Evolutionary conservation across 2,113 vertebrate species (phyloP), one percentile per base, ranked within the genome.

Genomic region (Fregata magnificens): DNA sequence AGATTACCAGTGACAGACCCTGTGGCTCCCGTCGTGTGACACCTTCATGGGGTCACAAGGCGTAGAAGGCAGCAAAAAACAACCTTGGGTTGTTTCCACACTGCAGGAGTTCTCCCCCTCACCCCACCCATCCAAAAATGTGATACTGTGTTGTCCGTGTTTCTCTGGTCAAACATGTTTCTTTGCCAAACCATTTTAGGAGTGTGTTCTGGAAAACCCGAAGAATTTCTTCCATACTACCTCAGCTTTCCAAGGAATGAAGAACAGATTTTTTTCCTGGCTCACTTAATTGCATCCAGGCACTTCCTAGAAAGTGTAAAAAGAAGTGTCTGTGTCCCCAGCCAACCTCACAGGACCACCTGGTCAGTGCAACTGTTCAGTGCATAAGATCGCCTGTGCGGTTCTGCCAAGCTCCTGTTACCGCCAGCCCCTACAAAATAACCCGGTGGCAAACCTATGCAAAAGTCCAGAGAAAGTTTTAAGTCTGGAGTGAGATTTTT

Each of bases 241-340:
- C 34, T 84, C 93, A 94, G 83, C 56, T 89, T 97, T 87, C 81
- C 86, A 80, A 91, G 81, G 73, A 91, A 94, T 20, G 73, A 94
- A 87, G 70, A 91, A 70, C 77, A 79, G 83, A 79, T 82, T 34
- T 56, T 81, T 88, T 90, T 47, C 69, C 49, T 77, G 45, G 44
- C 58, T 91, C 58, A 3, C 24, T 92, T 55, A 61, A 24, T 53
- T 53, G 53, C 53, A 94, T 85, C 86, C 3, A 2, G 81, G 77
- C 44, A 3, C 63, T 97, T 96, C 93, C 91, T 95, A 97, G 96
- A 97, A 97, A 97, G 96, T 94, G 84, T 90, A 97, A 94, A 96
- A 96, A 80, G 89, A 95, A 96, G 79, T 25, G 0, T 85, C 84
- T 94, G 71, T 95, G 94, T 97, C 94, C 95, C 53, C 78, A 95